Base-by-base conservation (phyloP, 2,797 vertebrate species). In the Orestias chungarensis region DNA sequence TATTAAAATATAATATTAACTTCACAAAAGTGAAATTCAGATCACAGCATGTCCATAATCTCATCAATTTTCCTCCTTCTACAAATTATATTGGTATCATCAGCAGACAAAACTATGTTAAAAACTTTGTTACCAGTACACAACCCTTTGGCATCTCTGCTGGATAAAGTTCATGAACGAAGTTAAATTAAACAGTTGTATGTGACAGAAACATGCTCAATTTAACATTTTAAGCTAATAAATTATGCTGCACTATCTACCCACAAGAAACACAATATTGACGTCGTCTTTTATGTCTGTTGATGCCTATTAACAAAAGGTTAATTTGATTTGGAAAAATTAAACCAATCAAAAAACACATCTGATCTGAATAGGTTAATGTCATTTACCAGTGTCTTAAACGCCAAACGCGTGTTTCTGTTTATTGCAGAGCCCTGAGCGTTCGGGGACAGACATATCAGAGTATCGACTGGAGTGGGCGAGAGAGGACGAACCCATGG, bases 401-500 rank as follows among this genome's bases (percentile, higher is more conserved):
- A n/a, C 71, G 64, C 44, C 70, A 12, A 72, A 6, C 69, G 42
- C 74, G 67, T 62, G 25, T 78, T 9, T 69, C 14, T 47, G 11
- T 81, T 46, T 75, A 57, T 46, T 55, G 6, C 93, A 99, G 97
- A 97, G 95, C 93, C 96, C 96, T 0, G 96, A 97, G 80, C 96
- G 95, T 84, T 97, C 95, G 25, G 97, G 97, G 54, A 94, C 95
- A 1, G 98, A 99, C 87, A 95, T 99, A 91, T 97, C 97, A 0
- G 96, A 96, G 86, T 99, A 98, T 91, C 95, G 95, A 82, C 90
- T 99, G 91, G 96, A 98, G 87, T 99, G 97, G 97, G 96, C 96
- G 76, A 94, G 94, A 75, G 95, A 96, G 70, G 93, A 94, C 7
- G 96, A 96, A 2, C 94, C 95, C 73, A 94, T 97, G 89, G 96